Conservation (phyloP, 2,888 invertebrate genomes). For the Omphaloscelis lunosa region DNA sequence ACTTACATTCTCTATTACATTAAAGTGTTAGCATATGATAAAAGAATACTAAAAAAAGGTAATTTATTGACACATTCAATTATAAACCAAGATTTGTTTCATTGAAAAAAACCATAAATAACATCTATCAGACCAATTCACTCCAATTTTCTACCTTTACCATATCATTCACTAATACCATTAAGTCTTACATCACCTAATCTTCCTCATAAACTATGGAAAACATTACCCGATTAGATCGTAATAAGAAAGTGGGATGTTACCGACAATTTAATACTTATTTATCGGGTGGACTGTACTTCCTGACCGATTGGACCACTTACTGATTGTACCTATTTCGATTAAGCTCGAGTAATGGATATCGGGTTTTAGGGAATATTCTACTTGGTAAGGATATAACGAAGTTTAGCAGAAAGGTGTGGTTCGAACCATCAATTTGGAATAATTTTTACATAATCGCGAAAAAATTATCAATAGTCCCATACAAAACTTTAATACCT, state of each 20-base stretch:
- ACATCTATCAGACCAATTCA: conserved; percentile 49
- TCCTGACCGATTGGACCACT: conserved; percentile 49
- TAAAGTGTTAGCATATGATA: conserved; percentile 39
- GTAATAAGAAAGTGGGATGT: conserved; percentile 53
- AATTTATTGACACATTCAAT: conserved; percentile 52
- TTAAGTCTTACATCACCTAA: conserved; percentile 57
- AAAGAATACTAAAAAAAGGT: conserved; percentile 9
- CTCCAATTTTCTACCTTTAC: conserved; percentile 52
- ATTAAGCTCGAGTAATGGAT: conserved; percentile 55
- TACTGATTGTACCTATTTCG: conserved; percentile 44
- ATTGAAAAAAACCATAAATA: conserved; percentile 48
- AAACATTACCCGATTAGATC: conserved; percentile 63
- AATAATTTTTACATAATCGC: not conserved
- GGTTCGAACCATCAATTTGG: not conserved
- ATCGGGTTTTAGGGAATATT: conserved; percentile 46
- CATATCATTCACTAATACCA: conserved; percentile 47
- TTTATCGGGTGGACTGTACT: conserved; percentile 51
- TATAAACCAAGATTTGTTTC: conserved; percentile 34
- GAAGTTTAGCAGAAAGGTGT: not conserved
- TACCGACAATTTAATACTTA: conserved; percentile 57
- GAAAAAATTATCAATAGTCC: not conserved
- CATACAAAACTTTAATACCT: not conserved
- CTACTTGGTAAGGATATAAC: conserved; percentile 28
- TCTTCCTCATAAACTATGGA: conserved; percentile 55
- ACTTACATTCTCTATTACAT: not conserved